Evolutionary conservation across 2,888 invertebrate species (phyloP).

Genomic region (Poecilus cupreus): DNA sequence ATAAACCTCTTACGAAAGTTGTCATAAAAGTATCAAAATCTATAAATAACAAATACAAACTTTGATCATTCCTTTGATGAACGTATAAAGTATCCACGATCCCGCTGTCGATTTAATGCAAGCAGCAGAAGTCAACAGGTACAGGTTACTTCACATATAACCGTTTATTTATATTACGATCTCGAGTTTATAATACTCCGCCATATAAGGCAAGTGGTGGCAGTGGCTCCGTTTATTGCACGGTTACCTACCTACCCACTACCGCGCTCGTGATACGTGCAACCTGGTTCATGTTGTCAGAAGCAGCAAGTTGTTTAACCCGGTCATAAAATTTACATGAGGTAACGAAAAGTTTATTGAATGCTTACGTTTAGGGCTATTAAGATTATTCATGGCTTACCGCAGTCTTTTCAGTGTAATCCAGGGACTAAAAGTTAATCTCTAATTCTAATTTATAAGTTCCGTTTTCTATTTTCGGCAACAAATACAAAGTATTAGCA

Average conservation of each 20-base stretch:
- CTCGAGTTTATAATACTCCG: slow-evolving; percentile 32
- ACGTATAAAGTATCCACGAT: slow-evolving; percentile 11
- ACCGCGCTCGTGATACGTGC: slow-evolving; percentile 17
- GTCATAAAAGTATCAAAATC: no score
- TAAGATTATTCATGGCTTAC: no score
- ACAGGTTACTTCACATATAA: slow-evolving; percentile 38
- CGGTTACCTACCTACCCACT: slow-evolving; percentile 38
- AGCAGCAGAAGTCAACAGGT: not conserved
- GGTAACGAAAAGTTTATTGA: no score
- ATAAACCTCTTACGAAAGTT: no score
- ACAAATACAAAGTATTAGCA: not conserved
- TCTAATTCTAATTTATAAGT: slow-evolving; percentile 6
- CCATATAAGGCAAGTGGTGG: slow-evolving; percentile 31
- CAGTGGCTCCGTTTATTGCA: slow-evolving; percentile 22
- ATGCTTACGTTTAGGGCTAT: no score
- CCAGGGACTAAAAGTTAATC: not conserved
- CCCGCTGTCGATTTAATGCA: not conserved
- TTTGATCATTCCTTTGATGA: not conserved
- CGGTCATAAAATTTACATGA: not conserved
- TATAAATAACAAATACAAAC: not conserved
- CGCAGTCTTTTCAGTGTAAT: not conserved
- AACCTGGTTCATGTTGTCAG: slow-evolving; percentile 8
- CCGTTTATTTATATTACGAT: slow-evolving; percentile 50
- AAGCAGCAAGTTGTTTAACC: not conserved
- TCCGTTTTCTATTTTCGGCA: slow-evolving; percentile 5